Evolutionary conservation across 1,140 invertebrate genomes (phyloP).

Genomic region (Neodiprion pinetum): DNA sequence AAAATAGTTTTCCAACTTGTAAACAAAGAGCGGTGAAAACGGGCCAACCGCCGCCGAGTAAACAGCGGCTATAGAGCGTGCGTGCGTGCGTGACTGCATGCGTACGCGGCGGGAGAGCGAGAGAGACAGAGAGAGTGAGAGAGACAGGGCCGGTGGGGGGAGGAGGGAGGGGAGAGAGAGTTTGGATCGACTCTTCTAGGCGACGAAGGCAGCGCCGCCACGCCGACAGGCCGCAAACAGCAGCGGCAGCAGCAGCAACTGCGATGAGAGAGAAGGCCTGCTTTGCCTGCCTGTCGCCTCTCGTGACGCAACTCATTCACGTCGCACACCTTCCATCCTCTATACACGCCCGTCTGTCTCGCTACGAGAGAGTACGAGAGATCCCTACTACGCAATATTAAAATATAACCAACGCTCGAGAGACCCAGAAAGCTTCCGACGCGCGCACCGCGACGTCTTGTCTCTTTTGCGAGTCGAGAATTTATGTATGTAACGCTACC

Average conservation of each 20-base stretch:
- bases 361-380: too few species aligned
- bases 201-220: neutral
- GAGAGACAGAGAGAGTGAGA: too few species aligned
- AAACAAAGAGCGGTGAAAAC: too few species aligned
- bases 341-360: neutral
- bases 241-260: neutral
- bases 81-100: neutral
- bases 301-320: slow-evolving; percentile 2
- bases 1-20: too few species aligned
- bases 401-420: neutral
- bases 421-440: neutral
- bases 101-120: neutral
- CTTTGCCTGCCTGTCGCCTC: neutral
- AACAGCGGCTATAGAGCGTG: neutral
- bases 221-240: neutral
- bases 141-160: too few species aligned
- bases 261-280: neutral
- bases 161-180: too few species aligned
- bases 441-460: too few species aligned
- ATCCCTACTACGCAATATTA: neutral
- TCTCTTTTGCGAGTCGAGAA: neutral
- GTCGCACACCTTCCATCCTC: neutral
- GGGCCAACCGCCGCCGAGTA: too few species aligned
- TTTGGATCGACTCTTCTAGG: too few species aligned
- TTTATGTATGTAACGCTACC: neutral